Evolutionary conservation across 2,888 invertebrate genomes (phyloP).

Genomic region (Orthosia incerta): DNA sequence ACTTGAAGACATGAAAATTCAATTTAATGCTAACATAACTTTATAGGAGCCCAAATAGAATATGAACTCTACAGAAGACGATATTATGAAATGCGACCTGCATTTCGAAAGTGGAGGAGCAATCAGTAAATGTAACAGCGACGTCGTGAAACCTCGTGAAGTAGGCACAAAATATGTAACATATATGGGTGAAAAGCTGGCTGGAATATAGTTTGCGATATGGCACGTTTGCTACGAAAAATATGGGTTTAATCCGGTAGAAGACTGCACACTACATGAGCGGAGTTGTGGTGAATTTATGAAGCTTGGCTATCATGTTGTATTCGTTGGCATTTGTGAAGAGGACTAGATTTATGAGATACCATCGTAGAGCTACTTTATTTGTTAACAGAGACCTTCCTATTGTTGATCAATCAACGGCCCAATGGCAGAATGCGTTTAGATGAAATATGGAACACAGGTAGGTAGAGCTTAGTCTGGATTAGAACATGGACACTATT

Average conservation of each 20-base stretch:
- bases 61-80: slow-evolving; percentile 3
- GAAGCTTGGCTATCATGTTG: slow-evolving; percentile 41
- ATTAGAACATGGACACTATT: background rate
- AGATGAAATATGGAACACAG: background rate
- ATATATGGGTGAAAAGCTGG: slow-evolving; percentile 41
- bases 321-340: slow-evolving; percentile 26
- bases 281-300: slow-evolving; percentile 51
- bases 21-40: slow-evolving; percentile 42
- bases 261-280: slow-evolving; percentile 48
- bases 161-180: slow-evolving; percentile 38
- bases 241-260: slow-evolving; percentile 70
- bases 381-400: background rate
- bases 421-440: background rate
- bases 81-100: slow-evolving; percentile 31
- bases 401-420: background rate
- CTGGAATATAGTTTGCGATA: slow-evolving; percentile 71
- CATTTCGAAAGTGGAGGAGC: slow-evolving; percentile 13
- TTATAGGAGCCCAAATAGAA: slow-evolving; percentile 29
- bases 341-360: slow-evolving; percentile 17
- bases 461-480: too few species aligned
- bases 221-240: slow-evolving; percentile 72
- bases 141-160: slow-evolving; percentile 19
- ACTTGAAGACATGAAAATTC: slow-evolving; percentile 45
- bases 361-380: background rate
- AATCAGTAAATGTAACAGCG: slow-evolving; percentile 34